These are phyloP conservation scores for Nomada ruficornis DNA, from an alignment of 2,888 invertebrate genomes.

Conservation along the genomic window DNA sequence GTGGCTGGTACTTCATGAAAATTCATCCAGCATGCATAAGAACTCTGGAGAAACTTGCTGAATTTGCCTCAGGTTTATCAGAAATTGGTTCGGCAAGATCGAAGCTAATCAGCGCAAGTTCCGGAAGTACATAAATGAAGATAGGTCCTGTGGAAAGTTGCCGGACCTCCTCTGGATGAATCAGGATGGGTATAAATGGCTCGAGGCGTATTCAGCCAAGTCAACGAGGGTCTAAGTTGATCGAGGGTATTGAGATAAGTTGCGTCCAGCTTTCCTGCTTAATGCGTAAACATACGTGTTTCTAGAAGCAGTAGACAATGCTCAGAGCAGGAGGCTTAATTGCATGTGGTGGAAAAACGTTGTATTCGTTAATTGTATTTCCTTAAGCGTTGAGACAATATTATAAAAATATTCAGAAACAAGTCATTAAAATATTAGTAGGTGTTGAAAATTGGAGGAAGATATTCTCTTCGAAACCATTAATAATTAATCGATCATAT, in stretches of 20 bases:
- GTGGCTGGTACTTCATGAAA: background rate
- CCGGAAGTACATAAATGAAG: slow-evolving; percentile 20
- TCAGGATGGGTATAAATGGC: slow-evolving; percentile 12
- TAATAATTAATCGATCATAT: background rate
- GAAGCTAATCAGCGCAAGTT: slow-evolving; percentile 46
- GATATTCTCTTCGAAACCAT: no score
- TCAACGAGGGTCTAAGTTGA: slow-evolving; percentile 44
- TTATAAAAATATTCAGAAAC: no score
- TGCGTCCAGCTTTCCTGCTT: background rate
- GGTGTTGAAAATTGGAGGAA: no score
- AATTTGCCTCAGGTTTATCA: slow-evolving; percentile 30
- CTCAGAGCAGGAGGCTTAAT: no score
- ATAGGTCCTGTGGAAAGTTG: slow-evolving; percentile 12
- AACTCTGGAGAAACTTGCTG: background rate
- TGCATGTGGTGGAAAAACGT: no score
- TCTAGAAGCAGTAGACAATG: no score
- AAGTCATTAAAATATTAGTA: no score
- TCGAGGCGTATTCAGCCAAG: slow-evolving; percentile 35
- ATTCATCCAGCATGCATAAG: background rate
- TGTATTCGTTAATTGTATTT: background rate
- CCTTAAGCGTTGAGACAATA: no score
- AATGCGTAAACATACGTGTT: slow-evolving; percentile 40
- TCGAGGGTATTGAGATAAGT: slow-evolving; percentile 35
- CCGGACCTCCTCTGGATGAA: slow-evolving; percentile 13
- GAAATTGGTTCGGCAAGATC: slow-evolving; percentile 29